A percentile compares a stretch with the other conserved stretches of the same genome.
These are phyloP conservation scores for Zygaena filipendulae DNA, from an alignment of 2,888 invertebrate species.

Conservation along the genomic window DNA sequence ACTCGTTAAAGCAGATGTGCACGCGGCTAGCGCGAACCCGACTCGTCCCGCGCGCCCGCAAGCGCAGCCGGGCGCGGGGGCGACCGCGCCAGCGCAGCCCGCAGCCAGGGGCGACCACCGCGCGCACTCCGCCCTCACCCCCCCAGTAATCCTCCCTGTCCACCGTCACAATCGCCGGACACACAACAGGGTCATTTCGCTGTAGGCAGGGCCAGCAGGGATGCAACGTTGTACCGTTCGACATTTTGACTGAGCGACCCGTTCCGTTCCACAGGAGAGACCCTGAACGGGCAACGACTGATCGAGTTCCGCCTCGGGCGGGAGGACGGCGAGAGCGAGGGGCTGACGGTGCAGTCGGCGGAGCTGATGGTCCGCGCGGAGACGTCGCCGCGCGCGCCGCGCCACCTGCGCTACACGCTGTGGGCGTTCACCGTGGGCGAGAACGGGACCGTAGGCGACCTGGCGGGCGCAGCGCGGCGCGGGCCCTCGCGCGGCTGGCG, in stretches of 20 bases:
- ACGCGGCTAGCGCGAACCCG: conserved; percentile 37
- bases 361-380: conserved; percentile 77
- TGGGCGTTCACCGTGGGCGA: conserved; percentile 78
- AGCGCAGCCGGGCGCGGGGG: conserved; percentile 19
- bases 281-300: conserved; percentile 85
- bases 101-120: conserved; percentile 55
- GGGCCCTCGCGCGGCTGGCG: conserved; percentile 81
- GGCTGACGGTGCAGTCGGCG: conserved; percentile 80
- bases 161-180: conserved; percentile 25
- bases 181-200: conserved; percentile 45
- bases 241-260: conserved; percentile 10
- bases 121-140: conserved; percentile 27
- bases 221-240: background rate
- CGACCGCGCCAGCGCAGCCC: conserved; percentile 41
- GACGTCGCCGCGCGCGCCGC: conserved; percentile 31
- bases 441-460: conserved; percentile 67
- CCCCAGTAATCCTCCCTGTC: no score
- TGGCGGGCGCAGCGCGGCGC: conserved; percentile 64
- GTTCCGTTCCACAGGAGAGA: conserved; percentile 71
- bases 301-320: conserved; percentile 84
- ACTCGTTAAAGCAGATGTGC: conserved; percentile 35
- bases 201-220: conserved; percentile 23
- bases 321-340: conserved; percentile 65
- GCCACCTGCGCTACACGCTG: conserved; percentile 68
- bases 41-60: conserved; percentile 26